Evolutionary conservation across 2,888 invertebrate genomes (phyloP), one percentile per base, ranked within the genome.

Genomic region (Miltochrista miniata): DNA sequence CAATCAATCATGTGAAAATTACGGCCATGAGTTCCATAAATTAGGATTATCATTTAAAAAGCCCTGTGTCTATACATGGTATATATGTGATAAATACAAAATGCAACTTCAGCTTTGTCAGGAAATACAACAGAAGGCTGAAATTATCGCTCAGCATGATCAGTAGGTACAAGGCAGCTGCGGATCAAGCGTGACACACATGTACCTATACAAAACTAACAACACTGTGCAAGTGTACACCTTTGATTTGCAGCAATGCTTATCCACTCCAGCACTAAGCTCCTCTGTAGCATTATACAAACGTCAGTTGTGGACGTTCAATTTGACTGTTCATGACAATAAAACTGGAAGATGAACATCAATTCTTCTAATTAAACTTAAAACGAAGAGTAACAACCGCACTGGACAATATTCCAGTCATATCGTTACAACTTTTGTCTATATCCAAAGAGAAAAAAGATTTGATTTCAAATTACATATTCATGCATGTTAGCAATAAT

Each of bases 211-310:
- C 11, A 31, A 42, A 33, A 13, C 11, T 42, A 30, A 45, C 9
- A 35, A n/a, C n/a, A 30, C 36, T 36, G n/a, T 42, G 18, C 41
- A 29, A 13, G 47, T 40, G n/a, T 48, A 40, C 11, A 15, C 12
- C 18, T 48, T 48, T 24, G 48, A 48, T 30, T 43, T 48, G 7
- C 38, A 43, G n/a, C 48, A 45, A 30, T 45, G 44, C 30, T 44
- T 49, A 33, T 56, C 54, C 0, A 59, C 54, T 9, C 53, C 56
- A n/a, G 47, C 42, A 15, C 42, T 56, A 35, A 51, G 44, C 42
- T 51, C 50, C 2, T 41, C 36, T 18, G 45, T 50, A n/a, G 43
- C 49, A 1, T 61, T 58, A 54, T 59, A 61, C 12, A 56, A 59
- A 43, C 33, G 56, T n/a, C n/a, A n/a, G n/a, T n/a, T n/a, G n/a